A percentile compares a stretch with the other conserved stretches of the same genome.
Evolutionary conservation across 2,888 invertebrate species (phyloP).

Genomic region (Synanthedon formicaeformis): DNA sequence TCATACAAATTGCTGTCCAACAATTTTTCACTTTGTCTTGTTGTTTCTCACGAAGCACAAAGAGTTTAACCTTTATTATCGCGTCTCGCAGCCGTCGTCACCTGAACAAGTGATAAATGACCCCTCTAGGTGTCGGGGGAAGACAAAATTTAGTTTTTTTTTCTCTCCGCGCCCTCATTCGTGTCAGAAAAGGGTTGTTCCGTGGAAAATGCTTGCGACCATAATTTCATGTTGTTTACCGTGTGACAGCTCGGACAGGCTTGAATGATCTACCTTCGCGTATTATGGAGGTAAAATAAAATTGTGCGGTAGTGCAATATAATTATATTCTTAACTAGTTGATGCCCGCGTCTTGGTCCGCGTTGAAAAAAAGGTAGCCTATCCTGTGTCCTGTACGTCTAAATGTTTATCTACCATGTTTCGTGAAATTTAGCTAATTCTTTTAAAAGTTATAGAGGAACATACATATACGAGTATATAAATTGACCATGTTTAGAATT

Average conservation of each 20-base stretch:
- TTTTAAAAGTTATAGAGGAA: too few relatives aligned
- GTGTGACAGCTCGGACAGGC: background rate
- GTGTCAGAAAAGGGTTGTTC: background rate
- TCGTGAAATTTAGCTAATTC: too few relatives aligned
- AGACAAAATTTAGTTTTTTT: slow-evolving; percentile 1
- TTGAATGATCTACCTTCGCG: background rate
- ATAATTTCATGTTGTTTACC: background rate
- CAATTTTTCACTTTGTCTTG: too few relatives aligned
- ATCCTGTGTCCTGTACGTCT: too few relatives aligned
- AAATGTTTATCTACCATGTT: too few relatives aligned
- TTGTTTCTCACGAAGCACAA: background rate
- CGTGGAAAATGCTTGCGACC: background rate
- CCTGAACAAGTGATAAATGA: background rate
- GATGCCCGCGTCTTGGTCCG: too few relatives aligned
- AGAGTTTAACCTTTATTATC: background rate
- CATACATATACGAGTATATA: too few relatives aligned
- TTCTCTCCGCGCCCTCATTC: background rate
- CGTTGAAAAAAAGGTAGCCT: too few relatives aligned
- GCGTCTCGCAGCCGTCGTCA: background rate
- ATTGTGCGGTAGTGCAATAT: background rate
- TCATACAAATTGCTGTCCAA: too few relatives aligned
- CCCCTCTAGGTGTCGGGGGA: background rate
- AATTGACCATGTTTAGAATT: too few relatives aligned
- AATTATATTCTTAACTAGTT: too few relatives aligned
- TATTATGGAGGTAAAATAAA: background rate